Evolutionary conservation across 1,140 invertebrate genomes (phyloP).

Genomic region (Ylistrum balloti): DNA sequence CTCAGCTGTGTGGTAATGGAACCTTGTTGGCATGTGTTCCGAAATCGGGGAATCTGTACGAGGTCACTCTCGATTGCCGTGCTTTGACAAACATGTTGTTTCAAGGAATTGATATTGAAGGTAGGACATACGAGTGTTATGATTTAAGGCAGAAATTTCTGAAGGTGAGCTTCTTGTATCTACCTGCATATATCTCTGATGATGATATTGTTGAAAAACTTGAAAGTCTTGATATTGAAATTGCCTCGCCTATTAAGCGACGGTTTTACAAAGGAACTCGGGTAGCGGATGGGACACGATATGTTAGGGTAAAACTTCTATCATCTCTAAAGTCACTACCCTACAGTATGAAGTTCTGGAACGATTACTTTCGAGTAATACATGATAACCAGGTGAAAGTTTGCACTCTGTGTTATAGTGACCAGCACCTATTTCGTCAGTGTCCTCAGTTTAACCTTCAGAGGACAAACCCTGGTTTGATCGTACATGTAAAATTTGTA

Average conservation of each 20-base stretch:
- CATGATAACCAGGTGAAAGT: neutral
- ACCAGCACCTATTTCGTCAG: neutral
- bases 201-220: slow-evolving; percentile 35
- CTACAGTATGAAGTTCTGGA: neutral
- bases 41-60: neutral
- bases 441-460: neutral
- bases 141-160: neutral
- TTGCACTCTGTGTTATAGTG: neutral
- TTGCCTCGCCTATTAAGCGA: slow-evolving; percentile 17
- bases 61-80: slow-evolving; percentile 15
- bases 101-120: neutral
- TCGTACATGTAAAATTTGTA: no score
- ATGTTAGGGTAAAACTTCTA: neutral
- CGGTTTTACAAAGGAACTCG: neutral
- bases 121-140: neutral
- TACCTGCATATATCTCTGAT: slow-evolving; percentile 46
- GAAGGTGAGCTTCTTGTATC: slow-evolving; percentile 44
- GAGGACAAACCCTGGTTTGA: no score
- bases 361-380: neutral
- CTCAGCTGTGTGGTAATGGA: neutral
- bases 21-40: neutral
- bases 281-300: slow-evolving; percentile 45
- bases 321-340: neutral
- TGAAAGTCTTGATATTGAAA: neutral
- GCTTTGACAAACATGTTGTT: neutral